Conservation (phyloP, 1,140 invertebrate genomes). For the Paralvinella palmiformis region DNA sequence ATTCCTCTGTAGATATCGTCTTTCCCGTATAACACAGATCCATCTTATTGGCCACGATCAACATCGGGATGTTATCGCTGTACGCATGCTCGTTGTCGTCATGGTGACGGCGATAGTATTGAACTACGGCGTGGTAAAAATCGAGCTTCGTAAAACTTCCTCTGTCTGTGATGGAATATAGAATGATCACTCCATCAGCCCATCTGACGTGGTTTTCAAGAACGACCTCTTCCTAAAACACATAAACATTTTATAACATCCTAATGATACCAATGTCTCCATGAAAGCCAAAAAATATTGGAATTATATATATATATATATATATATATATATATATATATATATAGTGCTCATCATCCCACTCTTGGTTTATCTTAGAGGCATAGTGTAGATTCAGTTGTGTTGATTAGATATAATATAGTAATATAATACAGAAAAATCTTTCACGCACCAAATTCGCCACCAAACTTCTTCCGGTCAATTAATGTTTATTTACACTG, state of each 20-base stretch:
- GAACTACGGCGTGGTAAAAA: neutral
- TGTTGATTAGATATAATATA: too few relatives aligned
- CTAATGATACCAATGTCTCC: neutral
- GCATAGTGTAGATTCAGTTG: neutral
- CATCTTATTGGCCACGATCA: neutral
- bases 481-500: too few relatives aligned
- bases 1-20: neutral
- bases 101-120: neutral
- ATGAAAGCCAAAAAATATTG: neutral
- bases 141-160: neutral
- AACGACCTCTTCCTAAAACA: neutral
- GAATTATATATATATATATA: neutral
- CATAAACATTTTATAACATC: too few relatives aligned
- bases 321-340: neutral
- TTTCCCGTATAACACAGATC: neutral
- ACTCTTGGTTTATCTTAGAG: neutral
- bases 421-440: too few relatives aligned
- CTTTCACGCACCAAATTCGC: too few relatives aligned
- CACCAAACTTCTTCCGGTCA: too few relatives aligned
- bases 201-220: neutral
- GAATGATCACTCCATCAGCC: neutral
- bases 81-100: too few relatives aligned
- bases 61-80: neutral
- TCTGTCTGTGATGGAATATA: neutral
- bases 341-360: neutral